These are phyloP conservation scores for Metallyticus violacea DNA, from an alignment of 2,888 invertebrate genomes.

Conservation along the genomic window DNA sequence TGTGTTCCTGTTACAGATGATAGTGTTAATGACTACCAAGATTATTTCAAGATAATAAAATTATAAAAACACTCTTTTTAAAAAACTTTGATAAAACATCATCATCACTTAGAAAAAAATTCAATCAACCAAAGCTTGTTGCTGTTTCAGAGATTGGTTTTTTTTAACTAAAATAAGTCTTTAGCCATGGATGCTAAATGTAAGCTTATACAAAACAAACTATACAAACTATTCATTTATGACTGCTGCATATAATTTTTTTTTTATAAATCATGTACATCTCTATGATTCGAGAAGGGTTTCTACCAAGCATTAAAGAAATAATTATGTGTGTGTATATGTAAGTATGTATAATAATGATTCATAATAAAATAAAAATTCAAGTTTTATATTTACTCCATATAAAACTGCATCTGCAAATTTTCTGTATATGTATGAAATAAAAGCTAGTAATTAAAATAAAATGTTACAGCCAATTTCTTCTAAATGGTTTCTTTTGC, in stretches of 20 bases:
- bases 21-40: background rate
- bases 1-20: no score
- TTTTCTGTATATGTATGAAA: background rate
- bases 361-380: background rate
- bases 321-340: no score
- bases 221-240: background rate
- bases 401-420: background rate
- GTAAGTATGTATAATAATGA: no score
- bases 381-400: background rate
- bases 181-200: no score
- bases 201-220: no score
- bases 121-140: background rate
- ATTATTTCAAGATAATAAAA: background rate
- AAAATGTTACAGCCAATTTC: background rate
- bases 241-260: background rate
- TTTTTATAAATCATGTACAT: background rate
- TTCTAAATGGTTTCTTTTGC: no score
- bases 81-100: no score
- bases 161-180: no score
- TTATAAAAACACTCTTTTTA: background rate
- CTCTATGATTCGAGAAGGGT: background rate
- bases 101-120: background rate
- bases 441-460: background rate
- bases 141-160: background rate
- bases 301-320: no score